phyloP scores from a whole-genome alignment of 2,888 invertebrate species.

The Andricus quercusramuli region DNA sequence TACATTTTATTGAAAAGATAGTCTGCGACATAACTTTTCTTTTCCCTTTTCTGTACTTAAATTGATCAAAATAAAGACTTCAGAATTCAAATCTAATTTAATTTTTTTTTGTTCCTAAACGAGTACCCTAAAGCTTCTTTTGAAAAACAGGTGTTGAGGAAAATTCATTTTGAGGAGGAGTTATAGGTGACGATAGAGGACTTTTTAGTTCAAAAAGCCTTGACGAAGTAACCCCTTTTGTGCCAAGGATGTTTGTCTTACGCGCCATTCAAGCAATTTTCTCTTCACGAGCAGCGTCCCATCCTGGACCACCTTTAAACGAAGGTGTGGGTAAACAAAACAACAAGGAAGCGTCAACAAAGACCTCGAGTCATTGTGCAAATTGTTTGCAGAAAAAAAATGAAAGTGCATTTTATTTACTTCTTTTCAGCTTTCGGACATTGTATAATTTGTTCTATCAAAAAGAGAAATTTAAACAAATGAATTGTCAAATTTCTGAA shows the following conservation, averaged over 20 bases:
- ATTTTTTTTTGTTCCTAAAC: too few species aligned
- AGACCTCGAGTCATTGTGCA: neutral
- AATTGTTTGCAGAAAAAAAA: neutral
- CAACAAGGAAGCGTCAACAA: slow-evolving; percentile 17
- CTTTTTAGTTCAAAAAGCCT: slow-evolving; percentile 16
- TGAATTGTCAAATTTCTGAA: too few species aligned
- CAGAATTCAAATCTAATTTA: too few species aligned
- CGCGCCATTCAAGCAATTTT: slow-evolving; percentile 21
- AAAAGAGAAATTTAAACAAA: too few species aligned
- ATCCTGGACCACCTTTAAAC: slow-evolving; percentile 22
- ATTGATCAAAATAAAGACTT: too few species aligned
- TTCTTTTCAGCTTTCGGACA: neutral
- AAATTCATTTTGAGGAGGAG: too few species aligned
- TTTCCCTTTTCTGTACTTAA: too few species aligned
- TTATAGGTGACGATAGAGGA: neutral
- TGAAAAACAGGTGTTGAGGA: too few species aligned
- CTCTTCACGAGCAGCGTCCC: slow-evolving; percentile 8
- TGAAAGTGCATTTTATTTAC: slow-evolving; percentile 5
- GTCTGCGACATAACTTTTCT: too few species aligned
- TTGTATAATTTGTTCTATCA: too few species aligned
- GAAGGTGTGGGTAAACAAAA: slow-evolving; percentile 22
- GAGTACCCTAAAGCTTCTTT: too few species aligned
- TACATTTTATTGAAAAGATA: too few species aligned
- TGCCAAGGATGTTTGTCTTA: slow-evolving; percentile 35
- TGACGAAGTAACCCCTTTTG: slow-evolving; percentile 32